Conservation (phyloP, 2,888 invertebrate species). For the Nomada fucata region DNA sequence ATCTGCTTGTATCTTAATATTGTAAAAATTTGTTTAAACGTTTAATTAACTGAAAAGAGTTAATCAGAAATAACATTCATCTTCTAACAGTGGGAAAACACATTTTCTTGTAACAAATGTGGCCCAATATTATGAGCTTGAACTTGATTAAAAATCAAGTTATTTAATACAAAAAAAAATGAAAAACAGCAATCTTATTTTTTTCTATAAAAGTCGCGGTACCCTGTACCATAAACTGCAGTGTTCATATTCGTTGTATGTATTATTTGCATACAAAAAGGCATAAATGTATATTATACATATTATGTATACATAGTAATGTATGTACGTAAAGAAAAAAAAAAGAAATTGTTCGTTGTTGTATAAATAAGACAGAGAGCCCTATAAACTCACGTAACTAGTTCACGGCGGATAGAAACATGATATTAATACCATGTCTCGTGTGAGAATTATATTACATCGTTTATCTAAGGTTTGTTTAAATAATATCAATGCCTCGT, state of each 20-base stretch:
- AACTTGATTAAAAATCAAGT: conserved; percentile 70
- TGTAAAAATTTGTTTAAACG: conserved; percentile 46
- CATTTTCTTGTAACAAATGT: conserved; percentile 48
- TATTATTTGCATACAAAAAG: conserved; percentile 56
- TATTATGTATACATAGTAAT: conserved; percentile 65
- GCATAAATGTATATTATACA: conserved; percentile 63
- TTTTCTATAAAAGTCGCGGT: conserved; percentile 38
- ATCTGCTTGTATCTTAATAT: conserved; percentile 58
- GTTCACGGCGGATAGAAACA: conserved; percentile 26
- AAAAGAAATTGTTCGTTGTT: conserved; percentile 58
- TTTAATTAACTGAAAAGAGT: conserved; percentile 33
- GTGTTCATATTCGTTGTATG: conserved; percentile 70
- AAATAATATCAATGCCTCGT: conserved; percentile 28
- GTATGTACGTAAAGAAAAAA: conserved; percentile 59
- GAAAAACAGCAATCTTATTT: conserved; percentile 43
- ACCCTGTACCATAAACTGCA: conserved; percentile 64
- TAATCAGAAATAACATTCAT: conserved; percentile 43
- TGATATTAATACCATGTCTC: neutral
- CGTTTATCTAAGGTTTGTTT: conserved; percentile 34
- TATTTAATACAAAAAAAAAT: conserved; percentile 7
- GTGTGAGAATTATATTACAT: conserved; percentile 14
- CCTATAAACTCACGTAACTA: conserved; percentile 60
- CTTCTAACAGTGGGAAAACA: conserved; percentile 35
- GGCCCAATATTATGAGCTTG: conserved; percentile 62
- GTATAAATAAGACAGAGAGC: conserved; percentile 69